A percentile compares a stretch with the other conserved stretches of the same genome.
phyloP scores from a whole-genome alignment of 1,140 invertebrate genomes.

The Calephelis nemesis region DNA sequence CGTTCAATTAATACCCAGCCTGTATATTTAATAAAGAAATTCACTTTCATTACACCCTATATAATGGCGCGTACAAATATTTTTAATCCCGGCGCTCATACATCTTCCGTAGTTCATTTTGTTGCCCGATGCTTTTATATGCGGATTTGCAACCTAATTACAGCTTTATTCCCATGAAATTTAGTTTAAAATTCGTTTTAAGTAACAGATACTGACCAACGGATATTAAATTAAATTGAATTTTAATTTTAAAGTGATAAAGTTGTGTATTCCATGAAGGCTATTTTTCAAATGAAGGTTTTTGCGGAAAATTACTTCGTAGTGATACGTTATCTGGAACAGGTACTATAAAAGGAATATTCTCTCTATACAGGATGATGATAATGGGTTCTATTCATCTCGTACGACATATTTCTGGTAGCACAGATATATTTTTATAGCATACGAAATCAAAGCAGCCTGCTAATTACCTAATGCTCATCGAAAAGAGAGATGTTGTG shows the following conservation, averaged over 20 bases:
- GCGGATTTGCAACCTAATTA: constrained; percentile 32
- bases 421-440: too few species aligned
- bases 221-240: constrained; percentile 19
- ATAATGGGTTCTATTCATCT: too few species aligned
- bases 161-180: constrained; percentile 24
- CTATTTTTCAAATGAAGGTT: neutral
- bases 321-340: constrained; percentile 18
- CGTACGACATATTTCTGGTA: too few species aligned
- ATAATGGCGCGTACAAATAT: constrained; percentile 77
- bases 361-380: neutral
- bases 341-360: constrained; percentile 7
- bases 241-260: constrained; percentile 20
- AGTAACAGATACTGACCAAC: constrained; percentile 1
- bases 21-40: constrained; percentile 71
- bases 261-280: constrained; percentile 22
- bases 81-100: constrained; percentile 74
- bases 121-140: constrained; percentile 63
- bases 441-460: too few species aligned
- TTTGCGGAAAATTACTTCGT: constrained; percentile 23
- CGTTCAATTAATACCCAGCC: constrained; percentile 67
- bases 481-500: too few species aligned
- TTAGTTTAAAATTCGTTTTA: constrained; percentile 29
- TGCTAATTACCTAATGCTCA: too few species aligned
- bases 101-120: constrained; percentile 76
- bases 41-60: constrained; percentile 72